phyloP scores from a whole-genome alignment of 2,888 invertebrate species.

The Leucozona laternaria region DNA sequence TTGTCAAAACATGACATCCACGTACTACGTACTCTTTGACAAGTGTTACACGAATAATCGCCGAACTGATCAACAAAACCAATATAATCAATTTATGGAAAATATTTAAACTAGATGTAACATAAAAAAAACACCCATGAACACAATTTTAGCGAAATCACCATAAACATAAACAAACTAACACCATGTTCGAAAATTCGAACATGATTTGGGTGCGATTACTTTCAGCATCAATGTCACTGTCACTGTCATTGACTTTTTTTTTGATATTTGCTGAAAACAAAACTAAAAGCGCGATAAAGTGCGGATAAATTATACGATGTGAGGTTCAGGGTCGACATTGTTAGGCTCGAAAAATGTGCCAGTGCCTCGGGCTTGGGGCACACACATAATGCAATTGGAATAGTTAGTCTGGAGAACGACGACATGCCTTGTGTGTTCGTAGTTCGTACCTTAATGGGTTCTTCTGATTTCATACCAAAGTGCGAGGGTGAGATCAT shows the following conservation, averaged over 20 bases:
- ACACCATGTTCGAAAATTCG: constrained; percentile 20
- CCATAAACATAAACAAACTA: neutral
- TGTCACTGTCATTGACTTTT: constrained; percentile 20
- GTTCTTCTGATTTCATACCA: neutral
- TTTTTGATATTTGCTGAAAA: neutral
- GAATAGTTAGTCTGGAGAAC: constrained; percentile 54
- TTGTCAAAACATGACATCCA: neutral
- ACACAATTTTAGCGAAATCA: neutral
- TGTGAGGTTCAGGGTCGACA: constrained; percentile 54
- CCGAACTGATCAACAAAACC: neutral
- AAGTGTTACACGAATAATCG: neutral
- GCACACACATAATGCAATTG: constrained; percentile 44
- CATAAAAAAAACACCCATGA: neutral
- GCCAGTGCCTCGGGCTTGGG: constrained; percentile 4
- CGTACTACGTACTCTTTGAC: neutral
- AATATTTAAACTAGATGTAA: neutral
- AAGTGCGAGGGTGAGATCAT: constrained; percentile 7
- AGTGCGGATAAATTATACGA: constrained; percentile 2
- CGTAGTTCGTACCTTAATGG: constrained; percentile 17
- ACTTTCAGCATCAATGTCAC: constrained; percentile 26
- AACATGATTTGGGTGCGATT: constrained; percentile 21
- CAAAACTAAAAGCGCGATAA: constrained; percentile 18
- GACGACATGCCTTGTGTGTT: constrained; percentile 10
- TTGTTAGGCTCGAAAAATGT: constrained; percentile 49
- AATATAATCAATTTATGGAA: neutral